Conservation (phyloP, 2,797 vertebrate species). For the Craterocephalus amniculus region DNA sequence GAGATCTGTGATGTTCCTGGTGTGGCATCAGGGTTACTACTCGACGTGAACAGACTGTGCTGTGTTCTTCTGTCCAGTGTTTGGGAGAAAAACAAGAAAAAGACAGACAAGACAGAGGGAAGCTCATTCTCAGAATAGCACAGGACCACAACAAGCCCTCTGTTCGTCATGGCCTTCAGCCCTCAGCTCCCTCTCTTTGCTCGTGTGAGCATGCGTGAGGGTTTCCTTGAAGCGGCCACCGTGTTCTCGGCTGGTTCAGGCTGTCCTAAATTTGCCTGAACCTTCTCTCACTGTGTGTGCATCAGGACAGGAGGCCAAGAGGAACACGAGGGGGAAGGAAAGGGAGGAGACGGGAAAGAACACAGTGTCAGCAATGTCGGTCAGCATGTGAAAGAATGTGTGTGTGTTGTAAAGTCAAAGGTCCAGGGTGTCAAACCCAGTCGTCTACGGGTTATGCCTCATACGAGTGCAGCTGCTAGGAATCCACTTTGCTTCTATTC, state of each 20-base stretch:
- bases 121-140: constrained; percentile 66
- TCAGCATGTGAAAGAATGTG: constrained; percentile 4
- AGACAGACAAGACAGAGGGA: constrained; percentile 36
- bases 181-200: constrained; percentile 24
- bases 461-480: constrained; percentile 24
- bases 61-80: constrained; percentile 30
- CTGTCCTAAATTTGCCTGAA: constrained; percentile 48
- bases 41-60: constrained; percentile 24
- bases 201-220: constrained; percentile 28
- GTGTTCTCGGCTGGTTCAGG: constrained; percentile 46
- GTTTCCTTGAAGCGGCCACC: constrained; percentile 42
- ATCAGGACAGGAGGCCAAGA: neutral
- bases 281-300: neutral
- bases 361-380: constrained; percentile 55
- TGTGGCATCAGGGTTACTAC: constrained; percentile 17
- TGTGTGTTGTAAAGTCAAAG: constrained; percentile 2
- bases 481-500: neutral
- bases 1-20: neutral
- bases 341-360: constrained; percentile 61
- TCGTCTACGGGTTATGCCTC: constrained; percentile 10
- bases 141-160: constrained; percentile 50
- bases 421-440: constrained; percentile 11
- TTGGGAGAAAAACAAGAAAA: constrained; percentile 32
- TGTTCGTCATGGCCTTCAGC: constrained; percentile 61
- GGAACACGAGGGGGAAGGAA: constrained; percentile 38